Conservation (phyloP, 2,888 invertebrate genomes). For the Troilus luridus region DNA sequence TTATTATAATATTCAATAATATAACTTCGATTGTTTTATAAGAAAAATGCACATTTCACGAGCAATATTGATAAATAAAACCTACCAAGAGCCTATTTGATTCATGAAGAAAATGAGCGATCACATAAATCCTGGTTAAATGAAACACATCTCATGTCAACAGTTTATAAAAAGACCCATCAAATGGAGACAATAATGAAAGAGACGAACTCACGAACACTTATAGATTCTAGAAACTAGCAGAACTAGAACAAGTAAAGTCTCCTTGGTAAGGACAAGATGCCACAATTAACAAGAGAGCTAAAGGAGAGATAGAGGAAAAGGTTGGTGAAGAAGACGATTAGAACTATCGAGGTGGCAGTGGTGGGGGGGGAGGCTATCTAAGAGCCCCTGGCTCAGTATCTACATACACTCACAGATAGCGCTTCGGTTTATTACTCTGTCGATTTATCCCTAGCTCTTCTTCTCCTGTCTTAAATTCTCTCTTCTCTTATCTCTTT, state of each 20-base stretch:
- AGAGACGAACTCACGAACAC: background rate
- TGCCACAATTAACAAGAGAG: background rate
- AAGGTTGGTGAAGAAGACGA: conserved; percentile 7
- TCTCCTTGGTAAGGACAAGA: background rate
- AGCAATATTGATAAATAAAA: too few species aligned
- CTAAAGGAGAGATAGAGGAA: background rate
- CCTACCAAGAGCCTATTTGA: too few species aligned
- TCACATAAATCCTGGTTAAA: too few species aligned
- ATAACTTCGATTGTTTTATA: too few species aligned
- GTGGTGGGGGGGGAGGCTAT: background rate
- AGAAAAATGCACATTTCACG: too few species aligned
- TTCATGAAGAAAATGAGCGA: too few species aligned
- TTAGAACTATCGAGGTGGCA: background rate
- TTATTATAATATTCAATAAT: too few species aligned
- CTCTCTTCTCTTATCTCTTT: conserved; percentile 12
- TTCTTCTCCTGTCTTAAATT: conserved; percentile 26
- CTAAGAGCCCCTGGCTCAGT: conserved; percentile 6
- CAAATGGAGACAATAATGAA: too few species aligned
- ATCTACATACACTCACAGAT: conserved; percentile 49
- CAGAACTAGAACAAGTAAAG: background rate
- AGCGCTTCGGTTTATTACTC: conserved; percentile 44
- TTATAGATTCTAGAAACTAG: background rate
- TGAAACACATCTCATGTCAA: too few species aligned
- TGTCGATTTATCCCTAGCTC: conserved; percentile 35
- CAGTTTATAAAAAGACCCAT: too few species aligned